Conservation (phyloP, 2,113 vertebrate genomes). For the Pipa parva region DNA sequence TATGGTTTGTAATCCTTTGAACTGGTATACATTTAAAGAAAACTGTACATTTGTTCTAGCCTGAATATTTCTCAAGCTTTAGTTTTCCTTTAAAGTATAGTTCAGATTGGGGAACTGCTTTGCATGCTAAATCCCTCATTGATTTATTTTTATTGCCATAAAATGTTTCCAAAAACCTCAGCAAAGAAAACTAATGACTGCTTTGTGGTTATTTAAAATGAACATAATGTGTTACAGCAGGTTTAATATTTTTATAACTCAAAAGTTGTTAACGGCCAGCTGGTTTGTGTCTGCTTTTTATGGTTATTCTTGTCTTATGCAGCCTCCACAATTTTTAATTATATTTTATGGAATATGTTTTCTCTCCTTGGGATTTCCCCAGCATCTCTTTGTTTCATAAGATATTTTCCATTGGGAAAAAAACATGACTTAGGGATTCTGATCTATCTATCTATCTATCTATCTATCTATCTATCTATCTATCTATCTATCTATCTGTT, state of each 20-base stretch:
- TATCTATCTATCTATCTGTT: too few relatives aligned
- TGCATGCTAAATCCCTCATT: conserved; percentile 56
- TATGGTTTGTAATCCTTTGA: too few relatives aligned
- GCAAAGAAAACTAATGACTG: conserved; percentile 70
- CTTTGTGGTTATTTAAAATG: conserved; percentile 79
- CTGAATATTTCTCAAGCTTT: too few relatives aligned
- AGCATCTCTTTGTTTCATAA: conserved; percentile 66
- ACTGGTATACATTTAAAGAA: too few relatives aligned
- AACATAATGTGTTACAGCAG: conserved; percentile 78
- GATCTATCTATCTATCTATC: too few relatives aligned
- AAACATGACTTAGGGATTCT: conserved; percentile 56
- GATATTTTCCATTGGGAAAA: conserved; percentile 64
- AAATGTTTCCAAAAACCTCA: conserved; percentile 78
- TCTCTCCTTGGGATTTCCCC: conserved; percentile 68
- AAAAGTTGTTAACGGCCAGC: conserved; percentile 81
- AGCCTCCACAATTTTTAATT: conserved; percentile 83
- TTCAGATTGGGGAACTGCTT: conserved; percentile 64
- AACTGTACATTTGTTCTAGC: too few relatives aligned
- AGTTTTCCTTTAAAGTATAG: conserved; percentile 51
- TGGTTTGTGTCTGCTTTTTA: conserved; percentile 83
- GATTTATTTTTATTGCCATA: conserved; percentile 67
- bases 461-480: too few relatives aligned
- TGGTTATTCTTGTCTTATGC: conserved; percentile 80
- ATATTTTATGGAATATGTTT: conserved; percentile 80
- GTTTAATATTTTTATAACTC: conserved; percentile 84